These are phyloP conservation scores for Squalus acanthias DNA, from an alignment of 2,797 vertebrate species.

Conservation along the genomic window DNA sequence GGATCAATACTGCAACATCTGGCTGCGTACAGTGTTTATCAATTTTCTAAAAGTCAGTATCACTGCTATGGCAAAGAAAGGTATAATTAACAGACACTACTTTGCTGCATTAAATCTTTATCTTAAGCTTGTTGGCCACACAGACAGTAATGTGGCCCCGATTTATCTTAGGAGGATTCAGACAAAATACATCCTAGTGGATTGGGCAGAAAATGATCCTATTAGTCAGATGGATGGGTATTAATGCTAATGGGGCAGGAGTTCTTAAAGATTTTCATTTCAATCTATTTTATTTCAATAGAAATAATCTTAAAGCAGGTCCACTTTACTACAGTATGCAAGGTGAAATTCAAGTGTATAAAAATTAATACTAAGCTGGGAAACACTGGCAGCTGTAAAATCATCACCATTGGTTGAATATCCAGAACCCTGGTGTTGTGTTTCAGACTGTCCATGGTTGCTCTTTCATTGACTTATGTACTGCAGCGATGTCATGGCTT, in stretches of 20 bases:
- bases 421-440: background rate
- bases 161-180: constrained; percentile 14
- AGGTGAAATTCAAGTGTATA: background rate
- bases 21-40: background rate
- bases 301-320: background rate
- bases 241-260: background rate
- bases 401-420: background rate
- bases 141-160: background rate
- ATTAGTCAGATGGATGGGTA: background rate
- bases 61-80: background rate
- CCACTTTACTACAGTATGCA: background rate
- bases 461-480: background rate
- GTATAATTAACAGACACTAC: background rate
- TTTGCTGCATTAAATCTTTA: constrained; percentile 9
- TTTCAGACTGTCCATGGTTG: background rate
- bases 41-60: background rate
- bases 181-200: background rate
- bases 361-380: background rate
- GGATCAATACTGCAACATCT: background rate
- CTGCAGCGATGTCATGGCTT: background rate
- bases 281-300: background rate
- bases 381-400: background rate
- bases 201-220: background rate
- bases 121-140: constrained; percentile 1
- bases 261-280: background rate